Evolutionary conservation across 1,140 invertebrate species (phyloP), one percentile per base, ranked within the genome.

Genomic region (Lepidurus arcticus): DNA sequence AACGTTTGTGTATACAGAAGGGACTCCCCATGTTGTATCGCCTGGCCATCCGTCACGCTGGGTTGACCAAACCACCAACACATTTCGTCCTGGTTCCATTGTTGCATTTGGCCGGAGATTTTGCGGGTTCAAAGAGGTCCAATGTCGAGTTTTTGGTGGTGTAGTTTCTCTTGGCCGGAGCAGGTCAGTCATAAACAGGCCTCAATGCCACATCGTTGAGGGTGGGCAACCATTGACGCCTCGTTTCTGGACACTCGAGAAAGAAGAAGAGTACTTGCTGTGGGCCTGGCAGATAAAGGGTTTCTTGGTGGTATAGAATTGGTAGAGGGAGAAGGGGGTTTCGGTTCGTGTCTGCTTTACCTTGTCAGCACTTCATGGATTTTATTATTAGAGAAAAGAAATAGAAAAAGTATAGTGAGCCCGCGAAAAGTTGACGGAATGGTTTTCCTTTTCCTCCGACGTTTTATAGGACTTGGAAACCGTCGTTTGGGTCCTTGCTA

Each of bases 151-250:
- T 7, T 65, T 65, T 21, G 13, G 21, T 65, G 13, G 21, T 13
- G 6, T n/a, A 13, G 16, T 65, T 21, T 65, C 6, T 1, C n/a
- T n/a, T 65, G 53, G 13, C n/a, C 53, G 21, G 13, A 65, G 53
- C 53, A 65, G 53, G 53, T 65, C 53, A 65, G 16, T 65, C 53
- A 65, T 65, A 65, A 65, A 65, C 53, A 65, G 53, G 13, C 16
- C 13, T 21, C 53, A 21, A 65, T 65, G 53, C 53, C 53, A 34
- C 34, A 21, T 65, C 16, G 53, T 65, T 65, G 53, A 65, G 53
- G 53, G 53, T 65, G 53, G 53, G 53, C 53, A 65, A 65, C 53
- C 53, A 65, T 65, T 65, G 53, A 65, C 53, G 53, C 53, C 53
- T 65, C 53, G 53, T 65, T 65, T 13, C 53, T 65, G 53, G 53